Evolutionary conservation across 2,113 vertebrate species (phyloP), one percentile per base, ranked within the genome.

Genomic region (Varanus komodoensis): DNA sequence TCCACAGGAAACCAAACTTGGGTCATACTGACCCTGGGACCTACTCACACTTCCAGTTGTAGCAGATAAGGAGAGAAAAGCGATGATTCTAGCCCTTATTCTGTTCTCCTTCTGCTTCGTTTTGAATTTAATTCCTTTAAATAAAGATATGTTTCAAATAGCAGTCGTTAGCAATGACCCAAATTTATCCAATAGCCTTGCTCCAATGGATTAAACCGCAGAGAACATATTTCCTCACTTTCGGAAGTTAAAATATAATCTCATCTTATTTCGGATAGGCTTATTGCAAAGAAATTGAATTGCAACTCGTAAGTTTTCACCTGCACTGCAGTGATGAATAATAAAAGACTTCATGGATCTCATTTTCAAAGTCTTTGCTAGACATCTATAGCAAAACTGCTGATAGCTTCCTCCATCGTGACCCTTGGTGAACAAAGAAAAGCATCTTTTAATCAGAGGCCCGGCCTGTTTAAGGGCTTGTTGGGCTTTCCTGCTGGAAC

Each of bases 211-310:
- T 89, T 89, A 77, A 89, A 89, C 69, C 8, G 80, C 52, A 19
- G 57, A 32, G 54, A 78, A n/a, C 80, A 7, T 83, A 77, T 84
- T 89, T 77, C 57, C 57, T 84, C 50, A 64, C 81, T 54, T 84
- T 34, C 2, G 4, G 32, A 89, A 77, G 61, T 69, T 50, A 89
- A 89, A 89, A 78, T 84, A 78, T 89, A 84, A 89, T 89, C 82
- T 89, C 82, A 84, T 89, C 82, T 50, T 84, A 68, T 84, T 89
- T 78, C 73, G 12, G 73, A 84, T 75, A 84, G 82, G 88, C 82
- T 89, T 84, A 89, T 78, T 89, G 82, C 57, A 67, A 68, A 19
- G 82, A 89, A 78, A 84, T 84, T 48, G 82, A 84, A 78, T 68
- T 78, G 73, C 38, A 67, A 54, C 29, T 50, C n/a, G 25, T 32